These are phyloP conservation scores for Uloborus diversus DNA, from an alignment of 1,140 invertebrate species.

Conservation along the genomic window DNA sequence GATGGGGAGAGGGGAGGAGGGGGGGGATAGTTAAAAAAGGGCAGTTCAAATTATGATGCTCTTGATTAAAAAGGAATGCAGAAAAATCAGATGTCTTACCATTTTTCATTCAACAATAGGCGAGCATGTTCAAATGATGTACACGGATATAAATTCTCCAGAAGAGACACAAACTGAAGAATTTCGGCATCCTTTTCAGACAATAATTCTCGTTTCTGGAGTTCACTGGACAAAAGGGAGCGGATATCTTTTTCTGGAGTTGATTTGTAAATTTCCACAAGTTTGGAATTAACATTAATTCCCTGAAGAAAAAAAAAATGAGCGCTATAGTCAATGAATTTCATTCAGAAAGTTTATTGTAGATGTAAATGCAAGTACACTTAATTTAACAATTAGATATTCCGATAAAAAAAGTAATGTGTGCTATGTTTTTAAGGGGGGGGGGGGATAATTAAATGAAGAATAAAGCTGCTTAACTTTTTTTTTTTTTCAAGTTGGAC, in stretches of 20 bases:
- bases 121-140: constrained; percentile 47
- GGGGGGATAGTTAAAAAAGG: no score
- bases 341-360: no score
- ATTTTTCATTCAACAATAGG: constrained; percentile 29
- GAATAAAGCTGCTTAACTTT: no score
- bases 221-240: not conserved
- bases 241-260: constrained; percentile 45
- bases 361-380: no score
- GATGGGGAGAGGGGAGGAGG: no score
- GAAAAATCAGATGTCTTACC: not conserved
- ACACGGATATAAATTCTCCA: constrained; percentile 45
- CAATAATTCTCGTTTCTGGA: constrained; percentile 11
- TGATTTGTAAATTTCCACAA: constrained; percentile 29
- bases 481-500: no score
- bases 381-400: no score
- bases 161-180: constrained; percentile 16
- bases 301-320: constrained; percentile 13
- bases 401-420: no score
- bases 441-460: no score
- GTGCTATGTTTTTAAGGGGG: no score
- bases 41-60: no score
- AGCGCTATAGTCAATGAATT: not conserved
- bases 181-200: not conserved
- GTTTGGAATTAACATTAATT: constrained; percentile 15
- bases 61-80: no score